A percentile compares a stretch with the other conserved stretches of the same genome.
phyloP scores from a whole-genome alignment of 2,888 invertebrate genomes.

The Hecatera dysodea region DNA sequence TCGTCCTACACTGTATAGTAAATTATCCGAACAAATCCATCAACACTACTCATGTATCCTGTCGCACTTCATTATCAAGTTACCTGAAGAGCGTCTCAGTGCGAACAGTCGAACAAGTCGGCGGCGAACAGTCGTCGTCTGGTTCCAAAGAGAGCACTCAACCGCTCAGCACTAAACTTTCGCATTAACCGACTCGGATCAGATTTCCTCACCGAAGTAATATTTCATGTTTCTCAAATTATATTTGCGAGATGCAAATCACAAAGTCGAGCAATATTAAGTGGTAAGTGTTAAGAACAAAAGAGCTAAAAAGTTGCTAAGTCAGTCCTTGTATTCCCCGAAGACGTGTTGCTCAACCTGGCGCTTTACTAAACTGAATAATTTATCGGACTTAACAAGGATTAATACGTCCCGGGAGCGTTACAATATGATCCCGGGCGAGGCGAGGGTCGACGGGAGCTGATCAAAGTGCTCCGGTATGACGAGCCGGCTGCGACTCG shows the following conservation, averaged over 20 bases:
- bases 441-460: conserved; percentile 12
- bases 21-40: neutral
- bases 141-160: conserved; percentile 23
- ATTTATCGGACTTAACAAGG: conserved; percentile 85
- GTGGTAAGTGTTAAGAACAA: conserved; percentile 72
- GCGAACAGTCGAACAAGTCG: neutral
- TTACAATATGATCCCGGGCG: conserved; percentile 77
- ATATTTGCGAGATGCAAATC: conserved; percentile 66
- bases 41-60: conserved; percentile 3
- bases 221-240: conserved; percentile 66
- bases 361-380: conserved; percentile 77
- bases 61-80: conserved; percentile 31
- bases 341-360: conserved; percentile 58
- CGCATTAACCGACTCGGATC: conserved; percentile 59
- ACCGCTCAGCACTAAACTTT: conserved; percentile 52
- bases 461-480: conserved; percentile 57
- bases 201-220: conserved; percentile 61
- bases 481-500: conserved; percentile 32
- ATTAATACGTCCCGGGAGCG: conserved; percentile 81
- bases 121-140: neutral
- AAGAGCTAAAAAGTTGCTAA: conserved; percentile 70
- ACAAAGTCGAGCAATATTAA: conserved; percentile 66
- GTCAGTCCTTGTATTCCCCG: conserved; percentile 48
- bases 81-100: conserved; percentile 21
- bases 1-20: neutral